Evolutionary conservation across 2,888 invertebrate genomes (phyloP).

Genomic region (Sarcophaga carnaria): DNA sequence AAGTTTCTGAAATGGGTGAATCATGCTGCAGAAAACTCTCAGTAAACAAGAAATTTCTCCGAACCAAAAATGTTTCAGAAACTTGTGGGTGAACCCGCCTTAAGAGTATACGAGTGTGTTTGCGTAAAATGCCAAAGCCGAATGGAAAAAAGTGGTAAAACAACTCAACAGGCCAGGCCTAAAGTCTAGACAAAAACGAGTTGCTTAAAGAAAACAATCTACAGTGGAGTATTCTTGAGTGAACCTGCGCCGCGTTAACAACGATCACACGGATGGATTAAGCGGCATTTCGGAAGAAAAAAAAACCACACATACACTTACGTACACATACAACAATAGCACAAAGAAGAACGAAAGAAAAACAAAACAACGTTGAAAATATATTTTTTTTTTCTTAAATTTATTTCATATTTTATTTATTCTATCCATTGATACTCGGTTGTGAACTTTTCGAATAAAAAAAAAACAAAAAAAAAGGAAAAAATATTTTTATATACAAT

Average conservation of each 20-base stretch:
- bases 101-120: neutral
- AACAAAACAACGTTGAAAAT: slow-evolving; percentile 48
- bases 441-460: slow-evolving; percentile 61
- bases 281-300: slow-evolving; percentile 33
- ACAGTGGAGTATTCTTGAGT: slow-evolving; percentile 74
- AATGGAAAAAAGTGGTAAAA: slow-evolving; percentile 55
- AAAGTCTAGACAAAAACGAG: slow-evolving; percentile 62
- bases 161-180: slow-evolving; percentile 59
- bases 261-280: slow-evolving; percentile 72
- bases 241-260: slow-evolving; percentile 77
- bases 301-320: neutral
- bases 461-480: slow-evolving; percentile 9
- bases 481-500: slow-evolving; percentile 28
- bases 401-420: slow-evolving; percentile 58
- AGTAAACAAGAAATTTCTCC: no score
- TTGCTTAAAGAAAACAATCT: slow-evolving; percentile 58
- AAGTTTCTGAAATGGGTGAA: no score
- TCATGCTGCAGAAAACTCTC: no score
- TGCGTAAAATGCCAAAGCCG: slow-evolving; percentile 45
- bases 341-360: neutral
- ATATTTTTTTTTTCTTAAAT: slow-evolving; percentile 1
- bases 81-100: no score
- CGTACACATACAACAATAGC: slow-evolving; percentile 41
- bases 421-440: slow-evolving; percentile 62
- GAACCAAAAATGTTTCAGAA: no score